Evolutionary conservation across 2,888 invertebrate genomes (phyloP).

Genomic region (Drosophila melanosoma): DNA sequence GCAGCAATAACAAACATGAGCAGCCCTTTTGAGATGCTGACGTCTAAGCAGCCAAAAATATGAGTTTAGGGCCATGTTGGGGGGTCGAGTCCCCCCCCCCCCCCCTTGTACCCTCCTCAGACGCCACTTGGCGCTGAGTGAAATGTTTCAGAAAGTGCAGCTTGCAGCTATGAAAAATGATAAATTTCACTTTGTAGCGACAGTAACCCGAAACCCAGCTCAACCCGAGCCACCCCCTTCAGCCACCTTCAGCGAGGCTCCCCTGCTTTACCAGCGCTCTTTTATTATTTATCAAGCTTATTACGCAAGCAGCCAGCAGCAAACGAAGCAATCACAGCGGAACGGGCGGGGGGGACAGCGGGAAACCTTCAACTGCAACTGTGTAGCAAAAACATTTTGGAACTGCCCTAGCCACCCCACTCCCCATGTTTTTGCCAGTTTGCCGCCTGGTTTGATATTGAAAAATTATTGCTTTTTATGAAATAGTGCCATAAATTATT

Average conservation of each 20-base stretch:
- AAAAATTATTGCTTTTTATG: conserved; percentile 82
- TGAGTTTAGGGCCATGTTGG: conserved; percentile 46
- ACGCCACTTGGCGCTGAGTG: conserved; percentile 67
- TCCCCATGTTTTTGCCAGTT: conserved; percentile 30
- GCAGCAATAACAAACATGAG: conserved; percentile 54
- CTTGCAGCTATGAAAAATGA: conserved; percentile 81
- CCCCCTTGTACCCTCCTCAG: conserved; percentile 6
- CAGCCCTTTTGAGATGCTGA: conserved; percentile 44
- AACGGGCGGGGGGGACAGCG: neutral
- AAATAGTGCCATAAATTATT: conserved; percentile 82
- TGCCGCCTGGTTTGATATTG: conserved; percentile 80
- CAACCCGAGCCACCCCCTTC: neutral
- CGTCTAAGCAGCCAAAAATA: conserved; percentile 77
- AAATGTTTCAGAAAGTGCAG: conserved; percentile 82
- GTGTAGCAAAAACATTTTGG: conserved; percentile 58
- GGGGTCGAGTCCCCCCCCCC: neutral
- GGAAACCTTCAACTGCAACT: conserved; percentile 70
- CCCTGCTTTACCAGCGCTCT: conserved; percentile 49
- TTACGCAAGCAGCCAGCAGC: conserved; percentile 68
- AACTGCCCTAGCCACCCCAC: conserved; percentile 2
- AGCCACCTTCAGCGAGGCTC: conserved; percentile 15
- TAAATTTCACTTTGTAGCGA: conserved; percentile 75
- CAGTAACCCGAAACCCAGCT: conserved; percentile 44
- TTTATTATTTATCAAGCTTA: conserved; percentile 82
- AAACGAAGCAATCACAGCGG: neutral